Evolutionary conservation across 2,888 invertebrate species (phyloP).

Genomic region (Acrobasis suavella): DNA sequence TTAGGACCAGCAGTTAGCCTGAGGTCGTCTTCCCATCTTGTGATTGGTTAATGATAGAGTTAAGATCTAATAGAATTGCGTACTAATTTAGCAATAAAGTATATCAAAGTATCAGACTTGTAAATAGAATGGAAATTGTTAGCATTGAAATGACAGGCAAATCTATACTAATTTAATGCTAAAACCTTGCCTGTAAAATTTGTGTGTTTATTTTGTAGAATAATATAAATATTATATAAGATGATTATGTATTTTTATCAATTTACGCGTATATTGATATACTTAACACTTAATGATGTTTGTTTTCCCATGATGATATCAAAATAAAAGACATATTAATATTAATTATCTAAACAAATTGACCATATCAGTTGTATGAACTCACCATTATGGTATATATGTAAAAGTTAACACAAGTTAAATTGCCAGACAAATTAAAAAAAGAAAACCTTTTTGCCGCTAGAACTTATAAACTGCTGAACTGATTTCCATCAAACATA

Average conservation of each 20-base stretch:
- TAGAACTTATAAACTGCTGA: too few relatives aligned
- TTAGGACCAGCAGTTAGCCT: too few relatives aligned
- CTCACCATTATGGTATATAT: too few relatives aligned
- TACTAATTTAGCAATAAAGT: not conserved
- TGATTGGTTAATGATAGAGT: too few relatives aligned
- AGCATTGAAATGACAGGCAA: conserved; percentile 11
- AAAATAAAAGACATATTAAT: not conserved
- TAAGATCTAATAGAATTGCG: not conserved
- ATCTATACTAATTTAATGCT: conserved; percentile 8
- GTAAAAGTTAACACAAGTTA: too few relatives aligned
- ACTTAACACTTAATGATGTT: conserved; percentile 1
- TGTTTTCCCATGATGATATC: conserved; percentile 4
- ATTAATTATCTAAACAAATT: not conserved
- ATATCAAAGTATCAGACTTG: not conserved
- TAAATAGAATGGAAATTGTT: conserved; percentile 1
- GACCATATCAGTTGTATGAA: not conserved
- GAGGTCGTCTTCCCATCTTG: too few relatives aligned
- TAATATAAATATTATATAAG: not conserved
- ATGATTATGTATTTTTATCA: too few relatives aligned
- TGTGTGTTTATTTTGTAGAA: not conserved
- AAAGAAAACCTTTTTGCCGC: too few relatives aligned
- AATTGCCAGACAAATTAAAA: too few relatives aligned
- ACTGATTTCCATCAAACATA: too few relatives aligned
- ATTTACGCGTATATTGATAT: too few relatives aligned
- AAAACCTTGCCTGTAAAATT: not conserved